Evolutionary conservation across 1,140 invertebrate species (phyloP), one percentile per base, ranked within the genome.

Genomic region (Drosophila chauvacae): DNA sequence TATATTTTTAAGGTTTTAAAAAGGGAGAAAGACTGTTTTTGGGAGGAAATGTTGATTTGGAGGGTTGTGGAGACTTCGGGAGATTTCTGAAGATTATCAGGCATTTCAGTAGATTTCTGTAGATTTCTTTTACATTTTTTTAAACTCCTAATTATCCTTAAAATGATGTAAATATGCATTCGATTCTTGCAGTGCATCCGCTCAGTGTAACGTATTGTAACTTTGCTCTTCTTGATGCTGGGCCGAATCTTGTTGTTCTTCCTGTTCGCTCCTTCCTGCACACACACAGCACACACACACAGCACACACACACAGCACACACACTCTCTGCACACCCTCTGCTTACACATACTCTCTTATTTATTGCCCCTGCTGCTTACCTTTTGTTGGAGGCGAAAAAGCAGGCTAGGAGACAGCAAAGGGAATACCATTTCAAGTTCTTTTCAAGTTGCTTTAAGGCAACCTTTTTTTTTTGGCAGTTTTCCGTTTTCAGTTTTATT

Each of bases 221-320:
- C 63, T 69, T 69, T 66, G 47, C 47, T 35, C 63, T 69, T 68
- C 47, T 55, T 69, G 37, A 69, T 69, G 65, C 65, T 48, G 35
- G 65, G 62, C 62, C 47, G 63, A 68, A 44, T 69, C 63, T 55
- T 68, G 66, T 69, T 69, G 66, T 55, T 50, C 66, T 68, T 69
- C 65, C 47, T 53, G 47, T 69, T 68, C 10, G 20, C 37, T 55
- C 47, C 65, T 50, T 69, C 63, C 62, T 14, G 20, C 56, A 37
- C 41, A 66, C 62, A n/a, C 26, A 33, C 20, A 44, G 37, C 37
- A 9, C 18, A 20, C 51, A 55, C 5, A n/a, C 51, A n/a, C n/a
- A n/a, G 28, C 39, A 58, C 28, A 44, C 39, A 42, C 39, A 63
- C 44, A 14, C 37, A 35, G 37, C 37, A 9, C 18, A 20, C 51